These are phyloP conservation scores for Ivindomyrus marchei DNA, from an alignment of 2,113 vertebrate species.

Conservation along the genomic window DNA sequence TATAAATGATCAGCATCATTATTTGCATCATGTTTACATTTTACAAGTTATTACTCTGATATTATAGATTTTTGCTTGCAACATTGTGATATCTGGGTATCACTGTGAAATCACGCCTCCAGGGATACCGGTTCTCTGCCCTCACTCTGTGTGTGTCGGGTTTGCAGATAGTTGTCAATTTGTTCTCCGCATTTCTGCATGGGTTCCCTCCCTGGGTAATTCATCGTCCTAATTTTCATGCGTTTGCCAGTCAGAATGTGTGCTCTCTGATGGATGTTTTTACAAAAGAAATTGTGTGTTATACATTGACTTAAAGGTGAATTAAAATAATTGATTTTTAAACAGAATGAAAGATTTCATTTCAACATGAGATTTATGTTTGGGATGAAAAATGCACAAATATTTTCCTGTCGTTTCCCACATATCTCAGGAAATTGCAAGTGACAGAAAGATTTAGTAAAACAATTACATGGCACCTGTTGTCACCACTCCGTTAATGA, in stretches of 20 bases:
- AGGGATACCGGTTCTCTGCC: not conserved
- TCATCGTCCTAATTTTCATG: not conserved
- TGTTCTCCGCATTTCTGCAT: not conserved
- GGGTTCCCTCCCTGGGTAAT: not conserved
- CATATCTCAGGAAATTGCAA: constrained; percentile 17
- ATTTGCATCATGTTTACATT: not conserved
- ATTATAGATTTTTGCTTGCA: not conserved
- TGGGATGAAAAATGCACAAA: constrained; percentile 7
- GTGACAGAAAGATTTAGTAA: constrained; percentile 19
- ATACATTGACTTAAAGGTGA: not conserved
- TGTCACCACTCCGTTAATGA: constrained; percentile 31
- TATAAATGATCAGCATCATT: not conserved
- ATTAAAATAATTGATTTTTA: not conserved
- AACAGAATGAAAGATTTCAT: not conserved
- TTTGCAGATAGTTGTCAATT: not conserved
- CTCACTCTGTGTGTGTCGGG: not conserved
- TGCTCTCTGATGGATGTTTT: not conserved
- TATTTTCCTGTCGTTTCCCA: not conserved
- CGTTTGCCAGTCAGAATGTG: not conserved
- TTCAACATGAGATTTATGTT: not conserved
- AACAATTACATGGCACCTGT: constrained; percentile 31
- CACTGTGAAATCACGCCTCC: not conserved
- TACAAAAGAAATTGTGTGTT: not conserved
- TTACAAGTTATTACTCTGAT: not conserved
- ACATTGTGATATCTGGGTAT: not conserved